Conservation (phyloP, 2,888 invertebrate genomes). For the Coenonympha glycerion region DNA sequence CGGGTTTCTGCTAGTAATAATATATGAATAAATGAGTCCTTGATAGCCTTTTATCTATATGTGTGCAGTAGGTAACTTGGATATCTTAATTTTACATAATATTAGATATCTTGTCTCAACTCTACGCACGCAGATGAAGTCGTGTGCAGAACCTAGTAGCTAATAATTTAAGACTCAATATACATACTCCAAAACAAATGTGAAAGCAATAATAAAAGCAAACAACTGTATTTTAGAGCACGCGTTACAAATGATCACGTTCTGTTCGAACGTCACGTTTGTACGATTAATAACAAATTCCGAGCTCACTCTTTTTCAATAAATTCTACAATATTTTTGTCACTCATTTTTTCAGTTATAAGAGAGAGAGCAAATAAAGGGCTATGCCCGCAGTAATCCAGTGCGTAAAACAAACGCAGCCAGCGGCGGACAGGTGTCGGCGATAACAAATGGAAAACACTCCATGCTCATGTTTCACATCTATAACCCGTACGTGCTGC, state of each 20-base stretch:
- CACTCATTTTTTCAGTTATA: neutral
- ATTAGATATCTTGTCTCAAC: too few species aligned
- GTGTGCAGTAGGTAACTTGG: too few species aligned
- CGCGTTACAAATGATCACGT: slow-evolving; percentile 17
- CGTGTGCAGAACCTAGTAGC: too few species aligned
- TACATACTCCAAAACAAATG: too few species aligned
- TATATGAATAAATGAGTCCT: too few species aligned
- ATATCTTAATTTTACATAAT: too few species aligned
- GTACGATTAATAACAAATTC: slow-evolving; percentile 17
- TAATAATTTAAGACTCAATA: too few species aligned
- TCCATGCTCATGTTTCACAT: slow-evolving; percentile 12
- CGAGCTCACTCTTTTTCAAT: slow-evolving; percentile 1
- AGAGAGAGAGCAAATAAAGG: neutral
- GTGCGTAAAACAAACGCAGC: slow-evolving; percentile 11
- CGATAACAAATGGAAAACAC: slow-evolving; percentile 11
- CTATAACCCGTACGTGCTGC: slow-evolving; percentile 6
- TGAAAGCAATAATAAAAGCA: neutral
- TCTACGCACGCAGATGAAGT: too few species aligned
- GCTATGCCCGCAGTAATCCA: neutral
- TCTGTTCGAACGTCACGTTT: slow-evolving; percentile 16
- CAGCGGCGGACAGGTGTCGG: slow-evolving; percentile 11
- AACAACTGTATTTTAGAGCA: neutral
- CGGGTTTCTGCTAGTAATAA: too few species aligned
- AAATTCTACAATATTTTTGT: slow-evolving; percentile 6
- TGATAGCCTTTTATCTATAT: too few species aligned